These are phyloP conservation scores for Mycogona germanica DNA, from an alignment of 2,888 invertebrate species.

Conservation along the genomic window DNA sequence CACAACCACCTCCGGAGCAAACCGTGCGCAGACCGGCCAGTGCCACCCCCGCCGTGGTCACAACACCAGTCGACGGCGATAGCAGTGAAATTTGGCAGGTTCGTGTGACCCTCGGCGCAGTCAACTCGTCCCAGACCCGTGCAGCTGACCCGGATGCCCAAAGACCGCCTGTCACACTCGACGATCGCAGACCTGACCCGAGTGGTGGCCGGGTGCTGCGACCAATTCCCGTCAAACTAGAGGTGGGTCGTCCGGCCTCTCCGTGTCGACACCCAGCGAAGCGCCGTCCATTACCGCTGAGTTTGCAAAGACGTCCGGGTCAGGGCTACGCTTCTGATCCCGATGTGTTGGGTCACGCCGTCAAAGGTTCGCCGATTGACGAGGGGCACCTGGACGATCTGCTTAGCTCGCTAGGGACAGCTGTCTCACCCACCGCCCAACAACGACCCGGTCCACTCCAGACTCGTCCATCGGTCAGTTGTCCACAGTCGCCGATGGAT, in stretches of 20 bases:
- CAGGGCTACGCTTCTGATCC: constrained; percentile 12
- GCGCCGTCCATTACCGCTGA: neutral
- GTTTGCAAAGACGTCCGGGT: neutral
- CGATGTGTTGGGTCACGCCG: constrained; percentile 6
- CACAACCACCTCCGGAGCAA: neutral
- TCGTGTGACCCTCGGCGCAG: constrained; percentile 15
- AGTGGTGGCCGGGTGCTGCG: neutral
- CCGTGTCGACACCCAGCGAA: neutral
- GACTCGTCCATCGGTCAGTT: neutral
- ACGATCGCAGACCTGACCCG: neutral
- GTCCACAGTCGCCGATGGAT: constrained; percentile 5
- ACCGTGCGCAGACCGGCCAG: neutral
- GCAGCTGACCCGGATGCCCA: neutral
- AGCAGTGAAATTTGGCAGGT: constrained; percentile 19
- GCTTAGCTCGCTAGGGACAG: constrained; percentile 50
- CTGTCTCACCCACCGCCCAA: neutral
- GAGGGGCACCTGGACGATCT: constrained; percentile 53
- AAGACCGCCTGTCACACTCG: neutral
- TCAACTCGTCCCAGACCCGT: neutral
- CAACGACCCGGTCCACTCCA: neutral
- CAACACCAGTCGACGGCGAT: neutral
- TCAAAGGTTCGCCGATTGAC: constrained; percentile 17
- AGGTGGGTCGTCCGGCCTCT: neutral
- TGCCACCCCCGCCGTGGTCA: neutral
- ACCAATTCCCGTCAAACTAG: constrained; percentile 8